A percentile compares a stretch with the other conserved stretches of the same genome.
These are phyloP conservation scores for Punctoribates punctum DNA, from an alignment of 2,888 invertebrate genomes.

Conservation along the genomic window DNA sequence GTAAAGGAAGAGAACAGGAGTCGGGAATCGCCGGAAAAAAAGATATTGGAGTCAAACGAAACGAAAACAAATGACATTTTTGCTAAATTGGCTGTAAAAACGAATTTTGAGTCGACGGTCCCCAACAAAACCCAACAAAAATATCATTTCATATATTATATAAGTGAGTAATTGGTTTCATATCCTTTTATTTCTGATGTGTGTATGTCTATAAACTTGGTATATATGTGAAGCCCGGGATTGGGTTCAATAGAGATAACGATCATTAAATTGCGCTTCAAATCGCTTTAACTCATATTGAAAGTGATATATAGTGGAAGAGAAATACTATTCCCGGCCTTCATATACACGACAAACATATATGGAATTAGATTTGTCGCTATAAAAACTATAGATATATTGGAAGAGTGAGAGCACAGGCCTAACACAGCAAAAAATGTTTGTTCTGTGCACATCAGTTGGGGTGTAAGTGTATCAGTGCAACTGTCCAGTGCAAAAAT, in stretches of 20 bases:
- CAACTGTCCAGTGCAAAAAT: slow-evolving; percentile 23
- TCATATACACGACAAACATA: neutral
- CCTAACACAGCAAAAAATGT: neutral
- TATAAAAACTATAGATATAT: neutral
- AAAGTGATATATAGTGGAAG: neutral
- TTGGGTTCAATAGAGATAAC: slow-evolving; percentile 16
- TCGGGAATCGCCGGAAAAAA: neutral
- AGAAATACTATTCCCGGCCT: neutral
- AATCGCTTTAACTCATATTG: neutral
- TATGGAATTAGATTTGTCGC: neutral
- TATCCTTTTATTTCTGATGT: neutral
- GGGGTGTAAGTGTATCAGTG: slow-evolving; percentile 22
- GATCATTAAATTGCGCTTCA: slow-evolving; percentile 20
- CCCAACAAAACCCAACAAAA: neutral
- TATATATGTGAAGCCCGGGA: no score
- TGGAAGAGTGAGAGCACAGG: no score
- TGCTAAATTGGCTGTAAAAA: slow-evolving; percentile 26
- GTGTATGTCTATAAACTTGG: neutral
- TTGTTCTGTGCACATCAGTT: neutral
- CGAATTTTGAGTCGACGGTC: neutral
- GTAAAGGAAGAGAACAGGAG: neutral
- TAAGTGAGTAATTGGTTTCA: slow-evolving; percentile 7
- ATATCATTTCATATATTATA: neutral
- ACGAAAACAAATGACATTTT: slow-evolving; percentile 12
- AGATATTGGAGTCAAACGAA: neutral